Base-by-base conservation (phyloP, 2,113 vertebrate species). In the Ceratotherium simum region DNA sequence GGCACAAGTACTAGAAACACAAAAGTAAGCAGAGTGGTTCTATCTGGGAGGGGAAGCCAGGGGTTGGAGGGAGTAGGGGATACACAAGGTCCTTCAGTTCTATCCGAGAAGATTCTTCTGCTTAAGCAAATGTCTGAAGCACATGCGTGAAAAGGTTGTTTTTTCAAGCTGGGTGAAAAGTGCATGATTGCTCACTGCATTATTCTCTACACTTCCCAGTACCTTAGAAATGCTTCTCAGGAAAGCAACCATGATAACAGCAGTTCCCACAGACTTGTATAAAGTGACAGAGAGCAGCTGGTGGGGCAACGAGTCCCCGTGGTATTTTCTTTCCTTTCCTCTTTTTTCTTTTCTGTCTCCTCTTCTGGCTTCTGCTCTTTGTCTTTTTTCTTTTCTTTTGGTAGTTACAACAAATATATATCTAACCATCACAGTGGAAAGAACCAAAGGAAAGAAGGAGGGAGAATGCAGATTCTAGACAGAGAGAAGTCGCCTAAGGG, bases 221-320 rank as follows among this genome's bases (percentile, higher is more conserved):
- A 14, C 20, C 20, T n/a, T 8, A 20, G 46, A 18, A 67, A 31
- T 16, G 6, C 4, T 72, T 27, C 13, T 9, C 33, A 6, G 21
- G 6, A 14, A 21, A 75, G 5, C 7, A 1, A 27, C 46, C 11
- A 0, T 0, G 1, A 20, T 0, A 18, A 3, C 9, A 16, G 21
- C 27, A 5, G 10, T 20, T 3, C 6, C 31, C 7, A 20, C 3
- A 14, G 12, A 64, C 5, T 0, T 21, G 20, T 7, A 10, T 11
- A 8, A 18, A 1, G 51, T 1, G 33, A 46, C 12, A 75, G 80
- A 73, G 25, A 11, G 58, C 36, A 29, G 2, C 51, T 2, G 6
- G 13, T 39, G 6, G 36, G 29, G 11, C 36, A 1, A 16, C 2
- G 5, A 6, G 78, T 2, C 3, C 42, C 51, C 11, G 6, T 0